Percentiles rank a stretch among this genome's conserved stretches.
Evolutionary conservation across 2,113 vertebrate genomes (phyloP).

Genomic region (Strix uralensis): DNA sequence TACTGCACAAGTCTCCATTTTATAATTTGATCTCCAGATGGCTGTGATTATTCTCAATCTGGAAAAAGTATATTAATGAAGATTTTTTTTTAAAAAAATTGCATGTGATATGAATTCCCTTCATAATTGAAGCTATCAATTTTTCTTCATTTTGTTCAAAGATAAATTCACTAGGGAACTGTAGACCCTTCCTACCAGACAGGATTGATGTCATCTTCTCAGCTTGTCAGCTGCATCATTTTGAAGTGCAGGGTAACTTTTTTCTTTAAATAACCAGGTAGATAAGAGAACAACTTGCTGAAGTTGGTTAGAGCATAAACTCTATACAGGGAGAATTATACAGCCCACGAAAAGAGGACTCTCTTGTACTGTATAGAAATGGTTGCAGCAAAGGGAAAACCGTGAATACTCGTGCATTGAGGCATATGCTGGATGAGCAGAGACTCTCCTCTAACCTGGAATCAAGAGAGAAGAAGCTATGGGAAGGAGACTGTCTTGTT

Average conservation of each 20-base stretch:
- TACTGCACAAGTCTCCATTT: constrained; percentile 11
- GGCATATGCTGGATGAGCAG: not conserved
- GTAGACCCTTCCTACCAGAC: not conserved
- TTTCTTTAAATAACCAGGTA: not conserved
- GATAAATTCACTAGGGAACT: not conserved
- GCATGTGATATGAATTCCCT: constrained; percentile 1
- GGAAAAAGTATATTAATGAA: constrained; percentile 47
- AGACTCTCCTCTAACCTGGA: not conserved
- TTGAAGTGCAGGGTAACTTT: not conserved
- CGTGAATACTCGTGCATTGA: not conserved
- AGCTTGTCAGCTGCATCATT: not conserved
- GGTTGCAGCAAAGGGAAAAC: not conserved
- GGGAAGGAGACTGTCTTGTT: not conserved
- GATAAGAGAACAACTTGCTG: not conserved
- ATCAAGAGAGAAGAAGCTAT: not conserved
- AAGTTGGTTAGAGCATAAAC: not conserved
- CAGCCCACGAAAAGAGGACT: not conserved
- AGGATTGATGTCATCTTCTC: not conserved
- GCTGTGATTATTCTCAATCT: constrained; percentile 36
- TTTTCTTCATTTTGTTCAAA: not conserved
- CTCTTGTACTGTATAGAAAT: not conserved
- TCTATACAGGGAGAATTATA: not conserved
- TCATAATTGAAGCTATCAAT: not conserved
- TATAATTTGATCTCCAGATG: constrained; percentile 51
- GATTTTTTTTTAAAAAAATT: not conserved